Conservation (phyloP, 2,888 invertebrate genomes). For the Amblyjoppa proteus region DNA sequence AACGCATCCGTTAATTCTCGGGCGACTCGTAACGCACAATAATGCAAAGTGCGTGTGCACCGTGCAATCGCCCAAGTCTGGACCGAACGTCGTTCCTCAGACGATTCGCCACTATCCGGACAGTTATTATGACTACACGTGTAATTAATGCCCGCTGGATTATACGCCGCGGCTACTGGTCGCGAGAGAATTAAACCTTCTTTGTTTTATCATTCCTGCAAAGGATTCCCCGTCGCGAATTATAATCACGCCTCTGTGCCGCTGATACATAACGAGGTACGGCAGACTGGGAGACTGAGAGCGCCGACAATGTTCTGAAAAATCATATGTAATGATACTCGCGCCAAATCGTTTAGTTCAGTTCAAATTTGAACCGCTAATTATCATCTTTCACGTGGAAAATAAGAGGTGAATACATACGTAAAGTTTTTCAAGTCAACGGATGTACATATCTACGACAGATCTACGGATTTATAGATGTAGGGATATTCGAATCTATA, state of each 20-base stretch:
- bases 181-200: slow-evolving; percentile 50
- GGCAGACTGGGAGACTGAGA: background rate
- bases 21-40: slow-evolving; percentile 41
- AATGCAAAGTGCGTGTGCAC: slow-evolving; percentile 63
- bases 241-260: slow-evolving; percentile 18
- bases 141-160: slow-evolving; percentile 81
- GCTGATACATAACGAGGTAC: background rate
- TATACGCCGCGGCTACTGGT: slow-evolving; percentile 70
- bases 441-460: no score
- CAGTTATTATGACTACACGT: slow-evolving; percentile 82
- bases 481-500: no score
- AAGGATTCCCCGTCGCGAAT: slow-evolving; percentile 20
- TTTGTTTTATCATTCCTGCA: slow-evolving; percentile 24
- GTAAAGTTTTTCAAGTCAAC: no score
- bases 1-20: slow-evolving; percentile 60
- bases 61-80: slow-evolving; percentile 49
- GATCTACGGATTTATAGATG: no score
- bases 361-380: no score
- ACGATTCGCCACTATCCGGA: slow-evolving; percentile 63
- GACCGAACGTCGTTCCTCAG: slow-evolving; percentile 44
- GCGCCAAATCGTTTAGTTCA: background rate
- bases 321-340: background rate
- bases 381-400: no score
- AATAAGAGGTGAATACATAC: no score
- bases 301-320: background rate